Evolutionary conservation across 1,140 invertebrate species (phyloP), one percentile per base, ranked within the genome.

Genomic region (Propsilocerus akamusi): DNA sequence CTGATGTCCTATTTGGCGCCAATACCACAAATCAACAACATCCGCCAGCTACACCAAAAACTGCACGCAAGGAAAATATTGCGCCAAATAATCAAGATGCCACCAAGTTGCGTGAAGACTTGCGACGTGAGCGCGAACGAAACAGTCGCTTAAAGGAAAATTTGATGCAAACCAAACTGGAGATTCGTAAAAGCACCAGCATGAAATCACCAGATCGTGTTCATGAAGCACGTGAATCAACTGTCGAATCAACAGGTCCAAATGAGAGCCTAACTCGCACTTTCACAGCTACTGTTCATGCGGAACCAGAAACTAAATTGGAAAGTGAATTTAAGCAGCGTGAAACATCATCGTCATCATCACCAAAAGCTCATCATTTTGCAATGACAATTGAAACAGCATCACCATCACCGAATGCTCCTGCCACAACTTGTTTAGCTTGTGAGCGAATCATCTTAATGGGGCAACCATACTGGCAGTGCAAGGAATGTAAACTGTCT

Each of bases 1-100:
- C 76, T 6, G 76, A 80, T 51, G 78, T 75, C 54, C 61, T 81
- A 10, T 80, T 81, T 54, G 73, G 75, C 20, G 62, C 54, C 0
- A 68, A 69, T 55, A 68, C 70, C 25, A 67, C 67, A 51, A 75
- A 76, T 49, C 73, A 70, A 49, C 28, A 71, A 5, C 60, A 70
- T 6, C 68, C 69, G 4, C 47, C 58, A 7, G 52, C 56, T 3
- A 50, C 62, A 2, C 53, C 60, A n/a, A 46, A 61, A 41, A 66
- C 56, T 26, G 53, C 56, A 23, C 55, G 57, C 4, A 67, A 65
- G 49, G 64, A 65, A 51, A 64, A 64, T 52, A 54, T 65, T 7
- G 54, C 55, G n/a, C 54, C 68, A 60, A 60, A 53, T 24, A 50
- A 50, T 11, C 54, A 63, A 51, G 54, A 53, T 5, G 61, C 56